phyloP scores from a whole-genome alignment of 2,888 invertebrate genomes.

The Atrina japonica region DNA sequence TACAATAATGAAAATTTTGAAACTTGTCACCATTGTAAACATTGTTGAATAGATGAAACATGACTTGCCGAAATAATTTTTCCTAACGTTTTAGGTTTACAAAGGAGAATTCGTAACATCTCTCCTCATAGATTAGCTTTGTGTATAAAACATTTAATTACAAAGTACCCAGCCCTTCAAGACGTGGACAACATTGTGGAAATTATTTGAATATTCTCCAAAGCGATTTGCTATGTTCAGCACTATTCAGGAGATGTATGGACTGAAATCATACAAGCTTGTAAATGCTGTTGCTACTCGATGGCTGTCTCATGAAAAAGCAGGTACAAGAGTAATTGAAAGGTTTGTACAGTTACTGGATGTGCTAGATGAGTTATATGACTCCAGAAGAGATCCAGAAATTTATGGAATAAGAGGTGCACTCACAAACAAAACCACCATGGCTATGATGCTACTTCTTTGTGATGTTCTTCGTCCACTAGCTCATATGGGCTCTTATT shows the following conservation, averaged over 20 bases:
- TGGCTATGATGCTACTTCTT: slow-evolving; percentile 31
- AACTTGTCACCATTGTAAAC: no score
- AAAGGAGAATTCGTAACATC: no score
- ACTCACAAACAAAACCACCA: slow-evolving; percentile 22
- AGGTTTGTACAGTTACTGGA: slow-evolving; percentile 18
- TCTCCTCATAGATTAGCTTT: not conserved
- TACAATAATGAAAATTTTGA: no score
- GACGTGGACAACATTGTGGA: not conserved
- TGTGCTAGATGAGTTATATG: slow-evolving; percentile 36
- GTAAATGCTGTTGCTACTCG: slow-evolving; percentile 32
- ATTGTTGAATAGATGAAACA: no score
- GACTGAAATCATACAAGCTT: not conserved
- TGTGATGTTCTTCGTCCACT: slow-evolving; percentile 39
- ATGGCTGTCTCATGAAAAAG: slow-evolving; percentile 35
- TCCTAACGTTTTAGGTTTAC: no score
- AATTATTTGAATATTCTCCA: slow-evolving; percentile 6
- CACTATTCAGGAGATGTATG: not conserved
- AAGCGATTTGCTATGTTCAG: not conserved
- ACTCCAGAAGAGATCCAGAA: slow-evolving; percentile 34
- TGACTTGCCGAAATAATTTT: no score
- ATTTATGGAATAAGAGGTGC: slow-evolving; percentile 21
- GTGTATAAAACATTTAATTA: not conserved
- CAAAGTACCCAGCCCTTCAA: not conserved
- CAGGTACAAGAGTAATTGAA: slow-evolving; percentile 17
- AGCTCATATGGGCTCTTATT: slow-evolving; percentile 17